A percentile compares a stretch with the other conserved stretches of the same genome.
phyloP scores from a whole-genome alignment of 2,888 invertebrate species.

The Stenolophus ochropezus region DNA sequence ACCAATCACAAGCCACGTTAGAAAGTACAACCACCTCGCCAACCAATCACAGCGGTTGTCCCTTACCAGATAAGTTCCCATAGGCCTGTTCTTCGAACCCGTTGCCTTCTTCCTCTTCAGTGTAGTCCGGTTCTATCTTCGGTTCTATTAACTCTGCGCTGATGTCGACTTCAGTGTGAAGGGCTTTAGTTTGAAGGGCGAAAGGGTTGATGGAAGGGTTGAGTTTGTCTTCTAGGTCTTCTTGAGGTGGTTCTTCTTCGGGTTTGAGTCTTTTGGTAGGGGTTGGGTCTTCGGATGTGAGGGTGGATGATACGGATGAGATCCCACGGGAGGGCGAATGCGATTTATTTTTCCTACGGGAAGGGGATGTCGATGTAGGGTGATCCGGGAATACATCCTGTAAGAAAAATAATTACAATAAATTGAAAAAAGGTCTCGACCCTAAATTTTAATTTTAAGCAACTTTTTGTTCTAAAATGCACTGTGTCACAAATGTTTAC shows the following conservation, averaged over 20 bases:
- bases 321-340: constrained; percentile 68
- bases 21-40: background rate
- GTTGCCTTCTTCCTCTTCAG: constrained; percentile 77
- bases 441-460: too few relatives aligned
- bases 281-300: background rate
- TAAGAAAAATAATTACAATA: too few relatives aligned
- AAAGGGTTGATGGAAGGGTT: constrained; percentile 68
- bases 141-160: constrained; percentile 74
- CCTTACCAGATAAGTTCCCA: constrained; percentile 53
- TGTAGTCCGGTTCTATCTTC: constrained; percentile 85
- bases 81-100: constrained; percentile 65
- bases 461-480: too few relatives aligned
- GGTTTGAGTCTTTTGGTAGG: constrained; percentile 41
- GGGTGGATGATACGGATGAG: background rate
- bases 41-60: background rate
- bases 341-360: constrained; percentile 2
- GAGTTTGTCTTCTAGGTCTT: constrained; percentile 60
- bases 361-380: background rate
- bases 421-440: too few relatives aligned
- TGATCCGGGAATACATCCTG: constrained; percentile 2
- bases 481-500: too few relatives aligned
- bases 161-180: constrained; percentile 66
- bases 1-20: background rate
- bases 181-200: constrained; percentile 66
- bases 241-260: constrained; percentile 55